Base-by-base conservation (phyloP, 2,888 invertebrate genomes). In the Mythimna lalbum region DNA sequence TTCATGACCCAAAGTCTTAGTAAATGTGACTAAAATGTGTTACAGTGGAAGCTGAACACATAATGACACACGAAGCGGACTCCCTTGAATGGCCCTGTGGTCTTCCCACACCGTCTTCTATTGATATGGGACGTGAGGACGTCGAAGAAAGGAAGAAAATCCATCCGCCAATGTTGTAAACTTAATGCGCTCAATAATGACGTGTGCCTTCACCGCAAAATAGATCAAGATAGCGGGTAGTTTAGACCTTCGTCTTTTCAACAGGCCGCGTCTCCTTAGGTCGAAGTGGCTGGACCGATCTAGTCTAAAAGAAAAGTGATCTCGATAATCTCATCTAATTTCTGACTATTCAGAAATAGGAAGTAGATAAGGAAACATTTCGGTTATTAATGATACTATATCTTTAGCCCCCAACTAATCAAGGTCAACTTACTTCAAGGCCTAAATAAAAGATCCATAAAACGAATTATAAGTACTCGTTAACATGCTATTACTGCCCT, bases 31-130 rank as follows among this genome's bases (percentile, higher is more conserved):
- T 5, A 17, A 53, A 74, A 60, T 67, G 10, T 27, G 31, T 92
- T 91, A 43, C 86, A 96, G 98, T 97, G 93, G 98, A 98, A 95
- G 98, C 98, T 31, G 98, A 98, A 89, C 97, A 98, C 92, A 98
- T 98, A 72, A 97, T 98, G 96, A 97, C 97, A 66, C 97, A 97
- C 83, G 98, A 98, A 89, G 93, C 96, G 14, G 97, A 97, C 59
- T 92, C 97, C 63, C 91, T 98, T n/a, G 97, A 97, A 76, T 95
- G 97, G 91, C 98, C 98, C 0, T 97, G 97, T 73, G 98, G 98
- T 6, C 92, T 98, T 1, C 98, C 98, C n/a, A 97, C 97, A 0
- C 97, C 97, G 1, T 96, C 97, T 0, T 96, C 96, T n/a, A 96
- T 98, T 36, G 98, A 98, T 85, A 96, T 97, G 73, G 97, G 97